A percentile compares a stretch with the other conserved stretches of the same genome.
phyloP scores from a whole-genome alignment of 2,113 vertebrate species.

The Vireo altiloquus region DNA sequence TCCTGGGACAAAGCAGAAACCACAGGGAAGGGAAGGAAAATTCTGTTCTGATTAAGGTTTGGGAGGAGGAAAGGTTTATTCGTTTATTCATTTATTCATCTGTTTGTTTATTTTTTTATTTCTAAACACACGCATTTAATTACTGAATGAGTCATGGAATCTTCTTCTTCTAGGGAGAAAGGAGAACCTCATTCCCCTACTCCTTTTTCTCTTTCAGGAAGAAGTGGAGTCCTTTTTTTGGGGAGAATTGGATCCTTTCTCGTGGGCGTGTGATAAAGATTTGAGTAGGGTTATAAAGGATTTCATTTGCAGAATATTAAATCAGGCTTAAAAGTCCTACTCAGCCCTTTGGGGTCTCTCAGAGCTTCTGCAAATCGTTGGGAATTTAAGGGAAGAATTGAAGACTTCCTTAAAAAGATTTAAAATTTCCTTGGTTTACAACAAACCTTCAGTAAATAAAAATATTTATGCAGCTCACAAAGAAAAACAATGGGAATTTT shows the following conservation, averaged over 20 bases:
- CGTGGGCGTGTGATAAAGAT: accelerated
- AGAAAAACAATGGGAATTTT: not conserved
- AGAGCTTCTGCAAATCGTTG: not conserved
- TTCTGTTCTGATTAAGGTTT: not conserved
- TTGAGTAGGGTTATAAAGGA: not conserved
- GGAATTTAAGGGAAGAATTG: not conserved
- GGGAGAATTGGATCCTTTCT: not conserved
- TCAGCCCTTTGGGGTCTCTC: not conserved
- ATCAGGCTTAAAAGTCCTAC: too few species aligned
- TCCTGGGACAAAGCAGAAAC: not conserved
- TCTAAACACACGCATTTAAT: not conserved
- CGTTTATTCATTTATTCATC: not conserved
- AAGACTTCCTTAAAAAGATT: not conserved
- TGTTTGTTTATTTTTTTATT: not conserved
- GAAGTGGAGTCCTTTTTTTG: not conserved
- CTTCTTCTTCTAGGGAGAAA: not conserved
- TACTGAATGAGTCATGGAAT: not conserved
- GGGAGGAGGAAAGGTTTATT: not conserved
- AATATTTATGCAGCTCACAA: not conserved
- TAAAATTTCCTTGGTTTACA: not conserved
- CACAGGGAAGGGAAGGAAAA: not conserved
- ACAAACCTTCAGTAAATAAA: not conserved
- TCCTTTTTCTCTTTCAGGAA: not conserved
- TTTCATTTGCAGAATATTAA: not conserved
- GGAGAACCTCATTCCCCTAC: not conserved